Conservation (phyloP, 2,797 vertebrate species). For the Muscicapa comitata region DNA sequence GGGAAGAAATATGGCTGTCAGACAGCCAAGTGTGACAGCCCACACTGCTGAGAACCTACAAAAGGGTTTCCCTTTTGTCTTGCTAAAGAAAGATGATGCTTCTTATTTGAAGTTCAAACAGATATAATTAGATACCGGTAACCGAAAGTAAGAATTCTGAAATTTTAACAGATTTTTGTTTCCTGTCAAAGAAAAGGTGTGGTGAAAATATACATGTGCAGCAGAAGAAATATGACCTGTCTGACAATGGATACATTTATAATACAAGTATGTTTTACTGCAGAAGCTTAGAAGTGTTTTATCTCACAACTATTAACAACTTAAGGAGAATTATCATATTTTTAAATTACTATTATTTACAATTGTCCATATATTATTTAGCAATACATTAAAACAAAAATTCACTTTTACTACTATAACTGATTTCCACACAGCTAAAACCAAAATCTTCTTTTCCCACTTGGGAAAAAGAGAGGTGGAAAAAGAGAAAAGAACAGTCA, state of each 20-base stretch:
- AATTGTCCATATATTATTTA: not conserved
- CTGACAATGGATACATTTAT: not conserved
- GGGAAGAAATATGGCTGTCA: conserved; percentile 39
- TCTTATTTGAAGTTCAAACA: not conserved
- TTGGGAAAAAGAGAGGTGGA: not conserved
- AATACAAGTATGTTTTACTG: not conserved
- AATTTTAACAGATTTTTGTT: not conserved
- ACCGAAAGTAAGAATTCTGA: not conserved
- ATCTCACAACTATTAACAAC: not conserved
- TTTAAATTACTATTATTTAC: not conserved
- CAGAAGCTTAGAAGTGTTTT: not conserved
- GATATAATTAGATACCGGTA: not conserved
- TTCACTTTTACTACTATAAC: not conserved
- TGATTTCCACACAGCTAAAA: not conserved
- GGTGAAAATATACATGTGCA: not conserved
- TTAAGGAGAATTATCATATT: not conserved
- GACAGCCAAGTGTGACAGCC: conserved; percentile 23
- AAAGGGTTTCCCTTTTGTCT: not conserved
- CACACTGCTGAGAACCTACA: not conserved
- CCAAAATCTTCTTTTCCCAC: not conserved
- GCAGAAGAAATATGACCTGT: not conserved
- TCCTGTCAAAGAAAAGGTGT: not conserved
- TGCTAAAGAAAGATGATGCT: not conserved
- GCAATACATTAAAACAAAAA: not conserved
- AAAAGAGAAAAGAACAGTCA: not conserved